These are phyloP conservation scores for Urosaurus nigricauda DNA, from an alignment of 2,797 vertebrate genomes.

Conservation along the genomic window DNA sequence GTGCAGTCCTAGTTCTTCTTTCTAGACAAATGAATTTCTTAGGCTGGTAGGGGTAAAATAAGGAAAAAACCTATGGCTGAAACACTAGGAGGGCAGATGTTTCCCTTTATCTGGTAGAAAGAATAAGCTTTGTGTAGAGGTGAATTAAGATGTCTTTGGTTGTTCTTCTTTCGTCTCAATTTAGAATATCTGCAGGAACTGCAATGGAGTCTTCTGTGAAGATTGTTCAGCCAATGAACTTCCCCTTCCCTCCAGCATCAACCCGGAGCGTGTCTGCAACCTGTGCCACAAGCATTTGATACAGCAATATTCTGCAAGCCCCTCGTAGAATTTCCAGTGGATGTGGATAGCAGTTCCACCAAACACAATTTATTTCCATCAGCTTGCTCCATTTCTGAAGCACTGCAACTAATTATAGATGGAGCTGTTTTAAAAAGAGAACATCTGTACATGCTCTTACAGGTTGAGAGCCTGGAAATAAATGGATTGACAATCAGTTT, in stretches of 20 bases:
- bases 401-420: background rate
- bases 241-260: slow-evolving; percentile 92
- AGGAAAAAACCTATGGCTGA: background rate
- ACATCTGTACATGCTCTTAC: background rate
- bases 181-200: slow-evolving; percentile 91
- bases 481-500: background rate
- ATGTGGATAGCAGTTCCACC: background rate
- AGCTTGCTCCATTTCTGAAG: fast-evolving
- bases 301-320: slow-evolving; percentile 87
- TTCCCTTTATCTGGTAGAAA: background rate
- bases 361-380: background rate
- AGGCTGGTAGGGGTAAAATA: background rate
- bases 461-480: background rate
- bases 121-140: background rate
- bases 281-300: slow-evolving; percentile 86
- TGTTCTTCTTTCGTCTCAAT: slow-evolving; percentile 29
- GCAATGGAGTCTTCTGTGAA: slow-evolving; percentile 86
- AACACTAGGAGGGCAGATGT: background rate
- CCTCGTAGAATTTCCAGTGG: slow-evolving; percentile 75
- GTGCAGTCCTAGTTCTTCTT: background rate
- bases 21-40: background rate
- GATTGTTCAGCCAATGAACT: slow-evolving; percentile 86
- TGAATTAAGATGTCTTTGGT: background rate
- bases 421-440: background rate
- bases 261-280: slow-evolving; percentile 87